Evolutionary conservation across 2,113 vertebrate genomes (phyloP).

Genomic region (Muscicapa adusta): DNA sequence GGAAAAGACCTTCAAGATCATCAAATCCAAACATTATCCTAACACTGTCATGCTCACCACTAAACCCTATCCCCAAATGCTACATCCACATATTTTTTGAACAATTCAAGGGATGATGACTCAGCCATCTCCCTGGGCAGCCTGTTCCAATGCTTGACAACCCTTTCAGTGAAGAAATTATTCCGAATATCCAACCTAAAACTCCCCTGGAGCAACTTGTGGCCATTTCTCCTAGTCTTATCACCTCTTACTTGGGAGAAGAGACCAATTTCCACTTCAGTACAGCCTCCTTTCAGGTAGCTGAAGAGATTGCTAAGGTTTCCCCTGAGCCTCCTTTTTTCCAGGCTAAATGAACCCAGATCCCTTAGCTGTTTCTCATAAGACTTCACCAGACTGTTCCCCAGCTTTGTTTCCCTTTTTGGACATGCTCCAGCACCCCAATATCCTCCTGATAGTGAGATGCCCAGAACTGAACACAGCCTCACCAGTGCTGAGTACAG

Average conservation of each 20-base stretch:
- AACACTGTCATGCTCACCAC: background rate
- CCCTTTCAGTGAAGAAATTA: background rate
- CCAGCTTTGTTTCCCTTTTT: background rate
- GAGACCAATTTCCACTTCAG: background rate
- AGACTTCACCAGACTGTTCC: background rate
- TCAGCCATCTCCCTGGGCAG: background rate
- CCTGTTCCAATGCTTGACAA: background rate
- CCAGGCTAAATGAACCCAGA: background rate
- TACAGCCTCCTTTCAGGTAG: background rate
- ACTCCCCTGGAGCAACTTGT: background rate
- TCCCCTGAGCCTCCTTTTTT: background rate
- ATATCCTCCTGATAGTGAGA: too few species aligned
- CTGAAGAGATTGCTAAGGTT: background rate
- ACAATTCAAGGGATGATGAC: background rate
- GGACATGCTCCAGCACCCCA: fast-evolving
- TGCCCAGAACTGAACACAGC: background rate
- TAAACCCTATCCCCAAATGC: background rate
- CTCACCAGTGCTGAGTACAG: background rate
- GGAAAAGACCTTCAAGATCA: background rate
- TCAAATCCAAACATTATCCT: background rate
- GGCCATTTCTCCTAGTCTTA: background rate
- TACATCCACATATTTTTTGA: background rate
- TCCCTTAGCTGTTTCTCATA: background rate
- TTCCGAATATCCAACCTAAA: background rate
- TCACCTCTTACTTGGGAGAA: background rate